Base-by-base conservation (phyloP, 2,113 vertebrate species). In the Oryzias melastigma region DNA sequence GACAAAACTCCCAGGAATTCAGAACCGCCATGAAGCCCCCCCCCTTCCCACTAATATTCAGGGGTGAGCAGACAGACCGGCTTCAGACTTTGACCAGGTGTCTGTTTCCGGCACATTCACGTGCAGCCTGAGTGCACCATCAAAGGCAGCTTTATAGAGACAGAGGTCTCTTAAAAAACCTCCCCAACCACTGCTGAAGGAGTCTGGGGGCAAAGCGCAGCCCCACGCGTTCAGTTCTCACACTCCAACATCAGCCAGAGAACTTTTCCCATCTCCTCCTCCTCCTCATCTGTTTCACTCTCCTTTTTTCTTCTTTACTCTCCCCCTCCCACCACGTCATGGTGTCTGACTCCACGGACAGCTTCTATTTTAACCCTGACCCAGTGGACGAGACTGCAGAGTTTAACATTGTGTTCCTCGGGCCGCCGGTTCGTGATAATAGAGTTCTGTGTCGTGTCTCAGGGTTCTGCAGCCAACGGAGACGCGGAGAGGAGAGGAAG, bases 81-180 rank as follows among this genome's bases (percentile, higher is more conserved):
- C 58, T 76, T 51, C 43, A 59, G 81, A 77, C 67, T 63, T 65
- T 65, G 74, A 69, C 77, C 85, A 80, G 84, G 84, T 83, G 83
- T 88, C 64, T 85, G 82, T 78, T 83, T 88, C 82, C 68, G 59
- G 51, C 22, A 6, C 18, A 57, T 80, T 75, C 76, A 75, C 58
- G 55, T 80, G 69, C 69, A 87, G 68, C 78, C 71, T 65, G 54
- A 85, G 77, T 46, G 55, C 68, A 79, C 60, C 84, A 89, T 90
- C 85, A 91, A 89, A 89, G 77, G 73, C 63, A 59, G 69, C 77
- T 89, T 87, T 87, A 90, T 83, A 65, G 88, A 87, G 74, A 84
- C 77, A 73, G 59, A 69, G 76, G 70, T 84, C 80, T 70, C 82
- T 91, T 90, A 90, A 91, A 91, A 90, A 90, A 88, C 88, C 73